Percentiles rank a stretch among this genome's conserved stretches.
Evolutionary conservation across 2,113 vertebrate species (phyloP).

Genomic region (Nannobrachium achirus): DNA sequence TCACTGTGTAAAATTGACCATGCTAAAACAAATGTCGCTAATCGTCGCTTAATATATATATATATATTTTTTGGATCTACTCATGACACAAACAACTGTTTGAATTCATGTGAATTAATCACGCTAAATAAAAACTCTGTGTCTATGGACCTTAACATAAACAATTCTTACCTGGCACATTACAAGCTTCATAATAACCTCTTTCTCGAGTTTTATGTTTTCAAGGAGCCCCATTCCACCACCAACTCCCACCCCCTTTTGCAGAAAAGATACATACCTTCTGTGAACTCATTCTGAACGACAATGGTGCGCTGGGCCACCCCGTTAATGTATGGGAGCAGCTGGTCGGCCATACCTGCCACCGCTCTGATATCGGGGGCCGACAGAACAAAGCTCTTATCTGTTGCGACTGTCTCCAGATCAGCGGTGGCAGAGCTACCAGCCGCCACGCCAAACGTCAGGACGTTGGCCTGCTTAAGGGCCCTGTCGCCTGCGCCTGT

Average conservation of each 20-base stretch:
- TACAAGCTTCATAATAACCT: conserved; percentile 3
- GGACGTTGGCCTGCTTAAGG: conserved; percentile 88
- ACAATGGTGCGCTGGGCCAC: conserved; percentile 89
- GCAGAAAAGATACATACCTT: conserved; percentile 91
- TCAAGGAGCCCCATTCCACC: conserved; percentile 20
- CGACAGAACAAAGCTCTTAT: conserved; percentile 86
- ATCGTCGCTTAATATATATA: too few species aligned
- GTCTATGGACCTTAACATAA: neutral
- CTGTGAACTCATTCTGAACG: conserved; percentile 86
- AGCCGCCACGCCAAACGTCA: conserved; percentile 84
- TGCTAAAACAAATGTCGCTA: too few species aligned
- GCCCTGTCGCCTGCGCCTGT: conserved; percentile 84
- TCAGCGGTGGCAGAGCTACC: conserved; percentile 83
- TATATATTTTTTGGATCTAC: neutral
- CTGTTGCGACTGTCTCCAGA: conserved; percentile 89
- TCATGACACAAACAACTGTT: too few species aligned
- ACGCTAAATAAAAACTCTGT: too few species aligned
- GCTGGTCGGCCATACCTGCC: conserved; percentile 81
- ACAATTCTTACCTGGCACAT: conserved; percentile 27
- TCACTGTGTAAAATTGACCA: neutral
- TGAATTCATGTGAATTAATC: neutral
- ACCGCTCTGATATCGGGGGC: conserved; percentile 85
- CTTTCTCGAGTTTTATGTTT: neutral
- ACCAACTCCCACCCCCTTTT: conserved; percentile 34
- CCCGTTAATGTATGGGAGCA: conserved; percentile 87